Conservation (phyloP, 2,888 invertebrate genomes). For the Aphodius granarius region DNA sequence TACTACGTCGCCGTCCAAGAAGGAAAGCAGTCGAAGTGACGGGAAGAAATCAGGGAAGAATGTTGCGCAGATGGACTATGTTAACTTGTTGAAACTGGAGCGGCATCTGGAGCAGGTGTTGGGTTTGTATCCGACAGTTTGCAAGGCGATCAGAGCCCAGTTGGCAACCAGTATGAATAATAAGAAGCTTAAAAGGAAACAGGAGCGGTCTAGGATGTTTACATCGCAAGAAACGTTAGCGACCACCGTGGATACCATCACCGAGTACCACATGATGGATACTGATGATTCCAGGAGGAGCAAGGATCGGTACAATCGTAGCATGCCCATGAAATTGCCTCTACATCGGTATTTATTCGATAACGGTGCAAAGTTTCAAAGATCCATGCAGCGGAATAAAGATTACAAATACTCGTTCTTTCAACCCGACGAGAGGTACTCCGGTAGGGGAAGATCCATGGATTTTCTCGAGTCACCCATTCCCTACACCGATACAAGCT, state of each 20-base stretch:
- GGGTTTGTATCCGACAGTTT: slow-evolving; percentile 24
- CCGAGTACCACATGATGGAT: slow-evolving; percentile 19
- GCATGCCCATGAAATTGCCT: neutral
- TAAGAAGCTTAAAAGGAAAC: slow-evolving; percentile 1
- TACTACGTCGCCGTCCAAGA: neutral
- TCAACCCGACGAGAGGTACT: neutral
- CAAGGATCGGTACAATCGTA: neutral
- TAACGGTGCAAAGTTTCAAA: neutral
- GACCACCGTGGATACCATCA: slow-evolving; percentile 21
- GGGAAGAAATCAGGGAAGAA: neutral
- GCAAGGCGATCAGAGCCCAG: slow-evolving; percentile 24
- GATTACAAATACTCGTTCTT: neutral
- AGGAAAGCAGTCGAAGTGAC: neutral
- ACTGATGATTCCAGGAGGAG: slow-evolving; percentile 15
- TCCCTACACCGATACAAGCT: slow-evolving; percentile 12
- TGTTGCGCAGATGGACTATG: slow-evolving; percentile 18
- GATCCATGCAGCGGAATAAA: neutral
- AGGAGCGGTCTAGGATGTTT: neutral
- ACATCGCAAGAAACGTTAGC: slow-evolving; percentile 22
- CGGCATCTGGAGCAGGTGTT: slow-evolving; percentile 24
- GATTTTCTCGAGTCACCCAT: neutral
- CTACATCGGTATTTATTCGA: neutral
- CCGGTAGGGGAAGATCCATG: neutral
- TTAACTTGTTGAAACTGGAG: slow-evolving; percentile 22
- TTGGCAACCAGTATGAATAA: slow-evolving; percentile 15